These are phyloP conservation scores for Cephus nigrinus DNA, from an alignment of 2,888 invertebrate genomes.

Conservation along the genomic window DNA sequence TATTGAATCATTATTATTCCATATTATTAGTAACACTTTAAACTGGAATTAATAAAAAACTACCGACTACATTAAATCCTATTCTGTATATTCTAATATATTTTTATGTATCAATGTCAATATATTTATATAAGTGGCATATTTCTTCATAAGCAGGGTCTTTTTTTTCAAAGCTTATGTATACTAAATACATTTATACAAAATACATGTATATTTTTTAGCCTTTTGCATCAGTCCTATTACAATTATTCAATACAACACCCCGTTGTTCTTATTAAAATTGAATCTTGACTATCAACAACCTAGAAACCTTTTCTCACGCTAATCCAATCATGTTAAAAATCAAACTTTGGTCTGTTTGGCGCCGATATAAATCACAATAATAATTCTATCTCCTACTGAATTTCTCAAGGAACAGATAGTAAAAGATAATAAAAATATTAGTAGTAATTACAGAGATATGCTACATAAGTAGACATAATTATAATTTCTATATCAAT, in stretches of 20 bases:
- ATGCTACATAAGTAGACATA: neutral
- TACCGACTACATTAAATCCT: neutral
- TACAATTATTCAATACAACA: constrained; percentile 22
- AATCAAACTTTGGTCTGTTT: neutral
- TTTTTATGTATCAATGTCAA: neutral
- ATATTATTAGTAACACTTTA: neutral
- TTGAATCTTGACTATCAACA: neutral
- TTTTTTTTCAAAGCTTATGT: constrained; percentile 1
- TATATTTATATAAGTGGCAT: neutral
- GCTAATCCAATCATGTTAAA: neutral
- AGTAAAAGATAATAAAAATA: neutral
- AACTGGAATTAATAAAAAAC: neutral
- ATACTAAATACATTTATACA: neutral
- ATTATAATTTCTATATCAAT: neutral
- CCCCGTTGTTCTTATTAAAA: constrained; percentile 14
- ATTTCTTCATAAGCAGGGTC: neutral
- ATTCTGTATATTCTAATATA: neutral
- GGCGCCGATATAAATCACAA: neutral
- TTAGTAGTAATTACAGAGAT: neutral
- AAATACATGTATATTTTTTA: neutral
- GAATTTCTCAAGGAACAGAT: neutral
- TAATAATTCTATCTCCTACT: neutral
- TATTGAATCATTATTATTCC: neutral
- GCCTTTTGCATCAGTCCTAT: neutral
- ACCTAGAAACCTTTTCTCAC: neutral